Base-by-base conservation (phyloP, 1,140 invertebrate species). In the Rhyacophila brunnea region DNA sequence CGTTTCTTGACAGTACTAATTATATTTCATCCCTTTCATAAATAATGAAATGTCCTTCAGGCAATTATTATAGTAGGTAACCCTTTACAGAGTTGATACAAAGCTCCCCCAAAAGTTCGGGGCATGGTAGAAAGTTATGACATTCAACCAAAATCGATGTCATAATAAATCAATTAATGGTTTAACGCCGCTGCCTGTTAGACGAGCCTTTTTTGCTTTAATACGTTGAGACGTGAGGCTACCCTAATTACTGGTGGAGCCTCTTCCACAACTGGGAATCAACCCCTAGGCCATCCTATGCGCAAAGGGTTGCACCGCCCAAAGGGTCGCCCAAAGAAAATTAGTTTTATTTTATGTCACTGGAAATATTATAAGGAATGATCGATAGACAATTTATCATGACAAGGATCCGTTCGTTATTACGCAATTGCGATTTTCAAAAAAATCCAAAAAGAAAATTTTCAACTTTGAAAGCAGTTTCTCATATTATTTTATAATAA, bases 161-260 rank as follows among this genome's bases (percentile, higher is more conserved):
- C 63, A 65, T 65, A 65, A 65, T 65, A 65, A 65, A 65, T 65
- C 63, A 65, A 65, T 65, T 65, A 65, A 65, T 65, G 58, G 62
- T 45, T 51, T 58, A 34, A 38, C 47, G 35, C 46, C 19, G 35
- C 18, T 46, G 51, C 48, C 48, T 28, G 20, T 57, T 46, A 23
- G 11, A n/a, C 34, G 17, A 36, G 48, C 42, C 58, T 60, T 64
- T 64, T 64, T 60, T 60, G 58, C 58, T 34, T 43, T 59, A 55
- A 64, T 54, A 53, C 36, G 42, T 19, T 18, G 42, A 51, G 57
- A 64, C 63, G 58, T 60, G 55, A 48, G 63, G 34, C 58, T 43
- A 54, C 63, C 63, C 58, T 65, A 65, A 65, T 65, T 65, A 65
- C 62, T 36, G 53, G 53, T 44, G 46, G 51, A 15, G 36, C 32